A percentile compares a stretch with the other conserved stretches of the same genome.
These are phyloP conservation scores for Heteropelma amictum DNA, from an alignment of 2,888 invertebrate genomes.

Conservation along the genomic window DNA sequence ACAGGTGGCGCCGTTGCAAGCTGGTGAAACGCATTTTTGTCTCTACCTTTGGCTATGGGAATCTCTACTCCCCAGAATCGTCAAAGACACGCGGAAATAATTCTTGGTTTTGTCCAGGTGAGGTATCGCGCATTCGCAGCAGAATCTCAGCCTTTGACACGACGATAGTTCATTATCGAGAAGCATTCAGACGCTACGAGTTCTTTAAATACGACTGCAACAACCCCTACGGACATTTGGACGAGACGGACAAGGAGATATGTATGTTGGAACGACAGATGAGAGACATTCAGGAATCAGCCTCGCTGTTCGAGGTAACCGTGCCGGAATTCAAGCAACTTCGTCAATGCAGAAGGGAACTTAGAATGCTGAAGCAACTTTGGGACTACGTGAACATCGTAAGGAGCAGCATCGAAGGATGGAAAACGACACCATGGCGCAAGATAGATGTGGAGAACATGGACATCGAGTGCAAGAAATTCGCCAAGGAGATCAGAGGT, in stretches of 20 bases:
- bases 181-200: conserved; percentile 89
- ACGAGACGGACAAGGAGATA: conserved; percentile 89
- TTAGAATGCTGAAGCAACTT: conserved; percentile 93
- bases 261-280: conserved; percentile 91
- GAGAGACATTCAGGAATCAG: conserved; percentile 91
- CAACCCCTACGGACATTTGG: conserved; percentile 87
- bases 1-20: conserved; percentile 96
- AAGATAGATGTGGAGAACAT: conserved; percentile 98
- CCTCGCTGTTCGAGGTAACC: conserved; percentile 95
- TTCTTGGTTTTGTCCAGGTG: conserved; percentile 78
- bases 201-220: conserved; percentile 88
- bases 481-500: conserved; percentile 93
- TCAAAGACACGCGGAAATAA: background rate
- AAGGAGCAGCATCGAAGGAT: conserved; percentile 93
- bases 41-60: background rate
- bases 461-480: conserved; percentile 99
- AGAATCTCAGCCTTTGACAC: conserved; percentile 92
- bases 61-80: background rate
- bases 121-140: conserved; percentile 93
- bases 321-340: conserved; percentile 96
- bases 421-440: conserved; percentile 98
- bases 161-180: conserved; percentile 90
- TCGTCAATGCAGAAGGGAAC: conserved; percentile 94
- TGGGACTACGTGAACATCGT: conserved; percentile 98
- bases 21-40: conserved; percentile 77